Conservation (phyloP, 1,140 invertebrate genomes). For the Cotesia typhae region DNA sequence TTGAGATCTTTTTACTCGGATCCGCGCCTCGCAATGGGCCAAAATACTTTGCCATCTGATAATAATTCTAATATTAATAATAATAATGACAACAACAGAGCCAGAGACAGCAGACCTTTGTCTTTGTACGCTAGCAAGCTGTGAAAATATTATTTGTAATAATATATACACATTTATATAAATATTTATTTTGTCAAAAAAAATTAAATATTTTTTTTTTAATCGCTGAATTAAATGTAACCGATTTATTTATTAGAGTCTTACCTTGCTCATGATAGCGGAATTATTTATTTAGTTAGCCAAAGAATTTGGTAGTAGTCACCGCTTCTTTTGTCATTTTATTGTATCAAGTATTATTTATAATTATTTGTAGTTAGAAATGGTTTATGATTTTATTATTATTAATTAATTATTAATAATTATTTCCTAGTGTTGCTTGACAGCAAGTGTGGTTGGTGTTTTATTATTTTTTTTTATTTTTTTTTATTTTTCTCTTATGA, state of each 20-base stretch:
- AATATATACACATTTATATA: not conserved
- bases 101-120: slow-evolving; percentile 52
- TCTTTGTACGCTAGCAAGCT: slow-evolving; percentile 56
- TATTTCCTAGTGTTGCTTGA: too few relatives aligned
- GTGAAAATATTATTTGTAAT: slow-evolving; percentile 31
- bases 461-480: slow-evolving; percentile 10
- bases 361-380: not conserved
- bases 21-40: slow-evolving; percentile 52
- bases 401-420: slow-evolving; percentile 10
- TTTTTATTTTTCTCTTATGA: slow-evolving; percentile 20
- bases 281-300: slow-evolving; percentile 14
- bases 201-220: too few relatives aligned
- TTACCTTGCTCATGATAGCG: slow-evolving; percentile 20
- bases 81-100: slow-evolving; percentile 37
- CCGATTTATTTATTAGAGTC: not conserved
- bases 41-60: slow-evolving; percentile 35
- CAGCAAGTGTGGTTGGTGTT: slow-evolving; percentile 23
- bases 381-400: slow-evolving; percentile 3
- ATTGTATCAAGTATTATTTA: slow-evolving; percentile 22
- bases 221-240: too few relatives aligned
- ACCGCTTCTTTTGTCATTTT: slow-evolving; percentile 14
- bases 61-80: slow-evolving; percentile 12
- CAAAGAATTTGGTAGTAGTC: slow-evolving; percentile 26
- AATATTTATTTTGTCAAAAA: not conserved
- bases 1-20: slow-evolving; percentile 58